phyloP scores from a whole-genome alignment of 2,797 vertebrate genomes.

The Pagetopsis macropterus region DNA sequence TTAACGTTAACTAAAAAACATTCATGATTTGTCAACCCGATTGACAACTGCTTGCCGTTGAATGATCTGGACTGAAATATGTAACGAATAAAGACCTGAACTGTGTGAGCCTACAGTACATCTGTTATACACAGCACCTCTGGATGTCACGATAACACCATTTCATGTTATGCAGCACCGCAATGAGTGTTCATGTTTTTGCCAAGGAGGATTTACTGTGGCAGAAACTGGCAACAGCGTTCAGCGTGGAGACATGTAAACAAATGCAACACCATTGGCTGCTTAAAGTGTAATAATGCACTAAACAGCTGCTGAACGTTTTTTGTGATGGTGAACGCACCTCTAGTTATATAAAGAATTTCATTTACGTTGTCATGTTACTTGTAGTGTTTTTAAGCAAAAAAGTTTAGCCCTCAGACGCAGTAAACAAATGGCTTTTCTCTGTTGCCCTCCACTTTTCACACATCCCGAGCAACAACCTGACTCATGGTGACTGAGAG shows the following conservation, averaged over 20 bases:
- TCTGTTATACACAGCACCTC: slow-evolving; percentile 76
- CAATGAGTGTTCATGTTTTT: slow-evolving; percentile 53
- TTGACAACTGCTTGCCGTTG: slow-evolving; percentile 33
- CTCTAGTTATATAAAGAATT: slow-evolving; percentile 57
- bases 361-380: slow-evolving; percentile 59
- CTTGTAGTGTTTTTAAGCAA: slow-evolving; percentile 89
- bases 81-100: slow-evolving; percentile 60
- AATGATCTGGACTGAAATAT: slow-evolving; percentile 43
- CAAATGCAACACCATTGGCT: slow-evolving; percentile 67
- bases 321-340: slow-evolving; percentile 51
- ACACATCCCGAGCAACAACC: slow-evolving; percentile 64
- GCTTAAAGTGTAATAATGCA: slow-evolving; percentile 65
- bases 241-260: slow-evolving; percentile 76
- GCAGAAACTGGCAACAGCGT: slow-evolving; percentile 64
- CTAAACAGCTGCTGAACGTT: slow-evolving; percentile 58
- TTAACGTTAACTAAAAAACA: slow-evolving; percentile 39
- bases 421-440: slow-evolving; percentile 81
- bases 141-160: slow-evolving; percentile 60
- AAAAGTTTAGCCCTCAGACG: slow-evolving; percentile 80
- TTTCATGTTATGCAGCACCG: slow-evolving; percentile 56
- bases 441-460: slow-evolving; percentile 68
- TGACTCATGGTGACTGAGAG: slow-evolving; percentile 68
- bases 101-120: slow-evolving; percentile 73
- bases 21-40: slow-evolving; percentile 63
- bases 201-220: slow-evolving; percentile 61